A percentile compares a stretch with the other conserved stretches of the same genome.
phyloP scores from a whole-genome alignment of 1,140 invertebrate genomes.

The Metaphire vulgaris region DNA sequence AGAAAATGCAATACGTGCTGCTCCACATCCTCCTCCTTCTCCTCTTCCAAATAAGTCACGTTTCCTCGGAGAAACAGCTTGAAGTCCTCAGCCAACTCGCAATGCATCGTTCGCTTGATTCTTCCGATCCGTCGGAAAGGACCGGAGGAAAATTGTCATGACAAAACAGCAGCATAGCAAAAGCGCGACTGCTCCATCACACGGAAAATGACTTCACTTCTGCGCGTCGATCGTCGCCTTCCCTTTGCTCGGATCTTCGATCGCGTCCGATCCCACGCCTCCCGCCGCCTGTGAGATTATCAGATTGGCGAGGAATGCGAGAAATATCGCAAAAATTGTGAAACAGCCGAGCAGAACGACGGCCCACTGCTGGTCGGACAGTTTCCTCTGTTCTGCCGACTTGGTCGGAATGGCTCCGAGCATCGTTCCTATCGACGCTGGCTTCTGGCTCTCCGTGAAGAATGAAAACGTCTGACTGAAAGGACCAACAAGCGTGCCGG shows the following conservation, averaged over 20 bases:
- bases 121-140: neutral
- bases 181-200: neutral
- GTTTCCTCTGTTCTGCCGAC: conserved; percentile 22
- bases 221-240: neutral
- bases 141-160: neutral
- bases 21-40: too few relatives aligned
- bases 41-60: too few relatives aligned
- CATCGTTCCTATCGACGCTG: conserved; percentile 23
- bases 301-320: conserved; percentile 59
- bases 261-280: neutral
- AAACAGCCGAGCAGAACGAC: conserved; percentile 60
- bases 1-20: too few relatives aligned
- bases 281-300: conserved; percentile 40
- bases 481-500: conserved; percentile 57
- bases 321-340: conserved; percentile 59
- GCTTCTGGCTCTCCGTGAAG: conserved; percentile 49
- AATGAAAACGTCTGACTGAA: conserved; percentile 61
- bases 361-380: conserved; percentile 60
- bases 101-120: neutral
- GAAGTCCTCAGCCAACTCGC: neutral
- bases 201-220: neutral
- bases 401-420: conserved; percentile 9
- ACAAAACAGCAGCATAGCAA: neutral
- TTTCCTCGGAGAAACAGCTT: neutral
- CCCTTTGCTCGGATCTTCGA: neutral